A percentile compares a stretch with the other conserved stretches of the same genome.
Conservation (phyloP, 2,113 vertebrate species). For the Calidris pugnax region DNA sequence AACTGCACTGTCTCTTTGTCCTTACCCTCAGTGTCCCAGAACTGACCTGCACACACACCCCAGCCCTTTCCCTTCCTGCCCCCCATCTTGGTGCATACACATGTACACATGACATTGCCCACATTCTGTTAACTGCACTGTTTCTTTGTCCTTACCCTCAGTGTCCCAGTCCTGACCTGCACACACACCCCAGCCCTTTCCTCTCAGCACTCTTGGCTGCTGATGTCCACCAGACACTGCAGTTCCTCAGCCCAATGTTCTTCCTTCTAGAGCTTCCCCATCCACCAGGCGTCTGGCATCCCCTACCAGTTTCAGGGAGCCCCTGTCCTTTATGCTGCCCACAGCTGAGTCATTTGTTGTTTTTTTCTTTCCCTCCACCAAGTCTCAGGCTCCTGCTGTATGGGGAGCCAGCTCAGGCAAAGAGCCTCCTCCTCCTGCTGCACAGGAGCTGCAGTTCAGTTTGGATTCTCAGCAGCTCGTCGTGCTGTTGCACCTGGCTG, state of each 20-base stretch:
- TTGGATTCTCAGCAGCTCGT: not conserved
- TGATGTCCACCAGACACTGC: not conserved
- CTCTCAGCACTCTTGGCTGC: not conserved
- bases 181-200: not conserved
- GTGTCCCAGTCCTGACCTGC: not conserved
- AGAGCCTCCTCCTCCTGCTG: not conserved
- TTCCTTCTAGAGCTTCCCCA: not conserved
- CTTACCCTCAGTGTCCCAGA: not conserved
- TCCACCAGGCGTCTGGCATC: not conserved
- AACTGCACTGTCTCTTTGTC: not conserved
- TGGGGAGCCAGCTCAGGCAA: not conserved
- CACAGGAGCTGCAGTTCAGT: not conserved
- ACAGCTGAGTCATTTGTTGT: not conserved
- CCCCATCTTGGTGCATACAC: not conserved
- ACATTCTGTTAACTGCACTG: not conserved
- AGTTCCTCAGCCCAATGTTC: not conserved
- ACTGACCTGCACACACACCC: not conserved
- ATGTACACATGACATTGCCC: not conserved
- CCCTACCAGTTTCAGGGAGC: not conserved
- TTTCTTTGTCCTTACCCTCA: not conserved
- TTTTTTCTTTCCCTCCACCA: not conserved
- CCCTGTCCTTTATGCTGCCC: not conserved
- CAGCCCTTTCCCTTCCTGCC: not conserved
- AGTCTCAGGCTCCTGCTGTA: not conserved
- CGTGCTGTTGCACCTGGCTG: not conserved